A percentile compares a stretch with the other conserved stretches of the same genome.
These are phyloP conservation scores for Hypanus sabinus DNA, from an alignment of 2,113 vertebrate genomes.

Conservation along the genomic window DNA sequence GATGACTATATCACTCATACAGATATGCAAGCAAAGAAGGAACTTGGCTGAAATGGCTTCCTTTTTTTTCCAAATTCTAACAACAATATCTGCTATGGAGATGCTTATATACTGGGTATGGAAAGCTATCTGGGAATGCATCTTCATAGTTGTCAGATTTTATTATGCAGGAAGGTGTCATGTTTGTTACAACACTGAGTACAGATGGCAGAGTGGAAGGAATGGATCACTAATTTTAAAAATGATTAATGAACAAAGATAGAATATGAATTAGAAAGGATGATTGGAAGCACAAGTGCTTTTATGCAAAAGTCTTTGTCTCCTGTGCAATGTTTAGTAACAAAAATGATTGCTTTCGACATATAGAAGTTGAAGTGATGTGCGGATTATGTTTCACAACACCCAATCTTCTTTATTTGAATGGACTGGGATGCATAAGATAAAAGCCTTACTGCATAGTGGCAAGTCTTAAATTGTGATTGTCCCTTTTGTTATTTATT, in stretches of 20 bases:
- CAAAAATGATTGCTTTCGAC: slow-evolving; percentile 28
- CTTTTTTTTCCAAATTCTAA: slow-evolving; percentile 90
- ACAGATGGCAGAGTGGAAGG: slow-evolving; percentile 99
- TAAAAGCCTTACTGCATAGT: neutral
- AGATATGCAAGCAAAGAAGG: slow-evolving; percentile 58
- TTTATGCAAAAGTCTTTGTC: slow-evolving; percentile 98
- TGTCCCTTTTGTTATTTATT: neutral
- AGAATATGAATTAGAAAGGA: slow-evolving; percentile 99
- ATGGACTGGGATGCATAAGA: neutral
- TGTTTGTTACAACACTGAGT: slow-evolving; percentile 99
- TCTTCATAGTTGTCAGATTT: slow-evolving; percentile 99
- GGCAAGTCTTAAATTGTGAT: neutral
- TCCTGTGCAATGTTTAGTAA: slow-evolving; percentile 77
- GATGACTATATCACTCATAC: neutral
- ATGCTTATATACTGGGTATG: slow-evolving; percentile 84
- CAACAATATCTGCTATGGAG: slow-evolving; percentile 91
- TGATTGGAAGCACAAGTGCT: slow-evolving; percentile 97
- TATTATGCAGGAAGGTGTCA: slow-evolving; percentile 99
- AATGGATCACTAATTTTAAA: slow-evolving; percentile 99
- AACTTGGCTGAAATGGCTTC: slow-evolving; percentile 87
- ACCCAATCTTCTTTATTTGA: neutral
- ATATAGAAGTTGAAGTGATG: neutral
- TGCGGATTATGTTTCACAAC: neutral
- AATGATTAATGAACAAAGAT: slow-evolving; percentile 99
- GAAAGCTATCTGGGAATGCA: slow-evolving; percentile 99